Evolutionary conservation across 30 jellyfish, hydroid and myxozoan species (phyloP).

Genomic region (Cassiopea andromeda): DNA sequence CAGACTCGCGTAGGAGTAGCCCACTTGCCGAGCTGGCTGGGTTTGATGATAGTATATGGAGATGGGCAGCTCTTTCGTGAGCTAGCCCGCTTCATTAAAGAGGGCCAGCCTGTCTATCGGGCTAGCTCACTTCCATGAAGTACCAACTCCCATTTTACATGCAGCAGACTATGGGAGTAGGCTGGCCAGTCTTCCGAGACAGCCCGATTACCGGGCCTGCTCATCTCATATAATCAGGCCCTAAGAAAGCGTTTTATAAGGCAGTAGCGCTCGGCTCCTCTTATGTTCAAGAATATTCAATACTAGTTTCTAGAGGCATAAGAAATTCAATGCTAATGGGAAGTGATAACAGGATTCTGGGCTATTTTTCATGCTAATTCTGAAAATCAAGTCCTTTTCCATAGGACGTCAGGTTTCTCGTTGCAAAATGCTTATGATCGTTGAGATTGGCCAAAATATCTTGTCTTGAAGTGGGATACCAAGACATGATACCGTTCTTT

Average conservation of each 20-base stretch:
- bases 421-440: no score
- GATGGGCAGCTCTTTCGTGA: slow-evolving; percentile 31
- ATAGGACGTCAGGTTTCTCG: no score
- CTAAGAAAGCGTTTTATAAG: neutral
- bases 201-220: neutral
- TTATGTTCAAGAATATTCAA: no score
- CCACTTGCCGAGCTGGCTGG: slow-evolving; percentile 28
- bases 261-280: no score
- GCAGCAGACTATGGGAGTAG: neutral
- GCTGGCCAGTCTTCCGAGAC: neutral
- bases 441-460: no score
- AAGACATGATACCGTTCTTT: no score
- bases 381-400: no score
- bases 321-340: no score
- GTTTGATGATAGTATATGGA: slow-evolving; percentile 27
- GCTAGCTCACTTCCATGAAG: slow-evolving; percentile 36
- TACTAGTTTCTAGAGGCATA: no score
- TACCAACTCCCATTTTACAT: neutral
- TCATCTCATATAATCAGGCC: neutral
- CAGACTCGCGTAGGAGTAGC: neutral
- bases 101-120: slow-evolving; percentile 4
- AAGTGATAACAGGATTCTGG: no score
- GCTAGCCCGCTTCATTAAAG: slow-evolving; percentile 38
- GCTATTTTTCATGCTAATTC: no score
- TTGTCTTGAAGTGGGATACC: no score